Conservation (phyloP, 2,888 invertebrate species). For the Meteorus colon region DNA sequence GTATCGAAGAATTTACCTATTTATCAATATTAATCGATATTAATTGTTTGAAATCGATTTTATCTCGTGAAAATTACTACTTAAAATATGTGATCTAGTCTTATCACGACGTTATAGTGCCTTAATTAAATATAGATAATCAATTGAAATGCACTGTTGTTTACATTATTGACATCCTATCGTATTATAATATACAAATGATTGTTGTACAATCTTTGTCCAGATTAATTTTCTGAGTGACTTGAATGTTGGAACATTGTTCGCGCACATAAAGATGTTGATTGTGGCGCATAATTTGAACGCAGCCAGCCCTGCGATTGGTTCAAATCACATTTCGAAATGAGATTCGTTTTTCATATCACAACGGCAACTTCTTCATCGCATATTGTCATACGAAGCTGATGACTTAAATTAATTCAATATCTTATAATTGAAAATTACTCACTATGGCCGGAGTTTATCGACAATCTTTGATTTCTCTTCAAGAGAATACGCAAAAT, state of each 20-base stretch:
- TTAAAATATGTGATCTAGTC: conserved; percentile 32
- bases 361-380: too few relatives aligned
- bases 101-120: conserved; percentile 50
- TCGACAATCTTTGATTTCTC: conserved; percentile 61
- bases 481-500: conserved; percentile 65
- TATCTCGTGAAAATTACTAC: not conserved
- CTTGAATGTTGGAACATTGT: not conserved
- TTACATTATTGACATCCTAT: not conserved
- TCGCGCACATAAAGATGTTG: not conserved
- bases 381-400: too few relatives aligned
- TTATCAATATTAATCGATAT: not conserved
- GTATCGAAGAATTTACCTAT: not conserved
- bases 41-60: not conserved
- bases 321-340: conserved; percentile 4
- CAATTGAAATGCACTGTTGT: not conserved
- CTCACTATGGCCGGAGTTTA: conserved; percentile 64
- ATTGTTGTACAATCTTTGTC: not conserved
- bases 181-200: not conserved
- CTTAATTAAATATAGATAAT: conserved; percentile 52
- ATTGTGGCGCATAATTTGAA: too few relatives aligned
- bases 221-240: not conserved
- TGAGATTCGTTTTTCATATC: not conserved
- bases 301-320: not conserved
- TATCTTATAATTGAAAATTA: not conserved
- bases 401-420: not conserved